Conservation (phyloP, 2,797 vertebrate genomes). For the Chloroceryle amazona region DNA sequence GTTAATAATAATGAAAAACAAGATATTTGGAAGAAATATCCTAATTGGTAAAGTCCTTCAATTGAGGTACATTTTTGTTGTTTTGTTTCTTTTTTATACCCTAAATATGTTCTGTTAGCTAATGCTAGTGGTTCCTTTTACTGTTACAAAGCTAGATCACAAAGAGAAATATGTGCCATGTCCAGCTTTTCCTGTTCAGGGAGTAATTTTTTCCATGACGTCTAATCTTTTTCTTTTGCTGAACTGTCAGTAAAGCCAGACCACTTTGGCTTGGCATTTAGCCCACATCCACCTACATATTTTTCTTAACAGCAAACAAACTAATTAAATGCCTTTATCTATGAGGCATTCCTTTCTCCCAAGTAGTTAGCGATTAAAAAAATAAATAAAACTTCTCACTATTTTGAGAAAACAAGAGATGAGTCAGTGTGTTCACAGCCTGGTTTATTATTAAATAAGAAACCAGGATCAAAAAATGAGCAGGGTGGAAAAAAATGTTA, state of each 20-base stretch:
- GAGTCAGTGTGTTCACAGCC: conserved; percentile 53
- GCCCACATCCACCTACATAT: conserved; percentile 63
- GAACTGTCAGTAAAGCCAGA: conserved; percentile 73
- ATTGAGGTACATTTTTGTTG: background rate
- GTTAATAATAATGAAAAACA: background rate
- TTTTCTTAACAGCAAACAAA: conserved; percentile 74
- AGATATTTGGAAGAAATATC: background rate
- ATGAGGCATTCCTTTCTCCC: conserved; percentile 68
- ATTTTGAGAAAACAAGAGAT: conserved; percentile 73
- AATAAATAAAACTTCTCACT: conserved; percentile 68
- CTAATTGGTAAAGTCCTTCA: background rate
- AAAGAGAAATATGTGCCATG: conserved; percentile 45
- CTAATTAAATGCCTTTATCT: conserved; percentile 75
- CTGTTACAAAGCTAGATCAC: conserved; percentile 62
- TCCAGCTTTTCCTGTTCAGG: conserved; percentile 73
- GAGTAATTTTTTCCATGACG: conserved; percentile 72
- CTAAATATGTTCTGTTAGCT: conserved; percentile 3
- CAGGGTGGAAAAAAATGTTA: conserved; percentile 23
- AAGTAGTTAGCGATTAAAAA: conserved; percentile 70
- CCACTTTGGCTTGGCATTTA: conserved; percentile 57
- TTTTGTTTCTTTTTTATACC: background rate
- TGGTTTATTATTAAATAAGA: conserved; percentile 70
- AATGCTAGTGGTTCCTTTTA: conserved; percentile 68
- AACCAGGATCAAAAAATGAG: conserved; percentile 26
- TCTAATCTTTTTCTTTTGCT: conserved; percentile 69